Evolutionary conservation across 2,113 vertebrate species (phyloP).

Genomic region (Silurus glanis): DNA sequence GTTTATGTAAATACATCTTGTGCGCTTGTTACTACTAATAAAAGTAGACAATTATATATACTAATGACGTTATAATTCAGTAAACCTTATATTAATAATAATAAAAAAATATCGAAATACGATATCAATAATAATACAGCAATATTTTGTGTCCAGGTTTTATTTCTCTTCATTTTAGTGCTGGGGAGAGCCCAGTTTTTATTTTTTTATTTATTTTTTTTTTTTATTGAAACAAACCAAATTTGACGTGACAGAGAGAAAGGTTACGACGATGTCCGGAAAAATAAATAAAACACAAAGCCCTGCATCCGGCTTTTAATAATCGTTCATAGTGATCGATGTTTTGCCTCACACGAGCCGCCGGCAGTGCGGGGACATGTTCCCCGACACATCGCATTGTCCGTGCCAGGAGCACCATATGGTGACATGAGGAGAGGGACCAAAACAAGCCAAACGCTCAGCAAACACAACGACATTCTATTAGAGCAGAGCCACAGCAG

Average conservation of each 20-base stretch:
- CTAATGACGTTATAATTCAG: neutral
- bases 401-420: constrained; percentile 76
- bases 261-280: too few species aligned
- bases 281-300: neutral
- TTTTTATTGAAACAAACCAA: neutral
- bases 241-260: neutral
- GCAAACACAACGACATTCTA: constrained; percentile 75
- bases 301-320: constrained; percentile 41
- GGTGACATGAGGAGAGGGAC: constrained; percentile 76
- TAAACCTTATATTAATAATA: neutral
- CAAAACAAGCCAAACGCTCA: constrained; percentile 57
- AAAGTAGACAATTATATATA: neutral
- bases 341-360: constrained; percentile 48
- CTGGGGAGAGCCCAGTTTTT: neutral
- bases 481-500: constrained; percentile 67
- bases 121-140: neutral
- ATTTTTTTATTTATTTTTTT: neutral
- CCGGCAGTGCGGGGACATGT: constrained; percentile 42
- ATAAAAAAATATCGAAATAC: neutral
- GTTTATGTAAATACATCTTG: neutral
- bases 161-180: neutral
- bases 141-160: neutral
- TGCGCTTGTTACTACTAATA: neutral
- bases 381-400: constrained; percentile 49
- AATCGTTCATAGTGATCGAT: constrained; percentile 57